phyloP scores from a whole-genome alignment of 2,797 vertebrate species.

The Xyrichtys novacula region DNA sequence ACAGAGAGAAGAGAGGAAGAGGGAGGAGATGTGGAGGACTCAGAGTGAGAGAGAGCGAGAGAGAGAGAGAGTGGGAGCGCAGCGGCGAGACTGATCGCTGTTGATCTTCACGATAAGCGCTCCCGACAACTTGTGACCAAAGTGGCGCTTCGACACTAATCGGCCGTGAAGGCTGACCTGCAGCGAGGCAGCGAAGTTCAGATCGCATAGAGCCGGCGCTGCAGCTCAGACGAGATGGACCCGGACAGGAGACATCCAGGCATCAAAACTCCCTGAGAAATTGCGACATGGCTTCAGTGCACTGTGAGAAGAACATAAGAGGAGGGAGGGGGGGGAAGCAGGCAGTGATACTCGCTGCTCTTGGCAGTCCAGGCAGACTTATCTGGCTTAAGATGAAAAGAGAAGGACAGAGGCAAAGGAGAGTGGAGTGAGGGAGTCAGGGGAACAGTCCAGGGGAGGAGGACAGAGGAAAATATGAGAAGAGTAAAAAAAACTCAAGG shows the following conservation, averaged over 20 bases:
- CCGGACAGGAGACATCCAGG: conserved; percentile 95
- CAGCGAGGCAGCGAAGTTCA: conserved; percentile 92
- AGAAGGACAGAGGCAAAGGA: conserved; percentile 75
- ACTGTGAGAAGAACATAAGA: conserved; percentile 78
- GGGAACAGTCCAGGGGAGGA: conserved; percentile 47
- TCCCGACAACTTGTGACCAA: conserved; percentile 94
- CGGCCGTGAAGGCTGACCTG: conserved; percentile 98
- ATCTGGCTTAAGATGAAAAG: conserved; percentile 81
- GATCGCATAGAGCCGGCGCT: conserved; percentile 88
- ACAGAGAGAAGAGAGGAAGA: conserved; percentile 65
- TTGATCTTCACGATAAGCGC: conserved; percentile 93
- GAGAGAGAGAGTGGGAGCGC: conserved; percentile 45
- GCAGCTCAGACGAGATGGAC: conserved; percentile 84
- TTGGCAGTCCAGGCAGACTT: conserved; percentile 81
- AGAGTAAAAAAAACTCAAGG: conserved; percentile 48
- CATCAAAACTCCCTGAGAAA: conserved; percentile 88
- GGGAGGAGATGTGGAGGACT: conserved; percentile 65
- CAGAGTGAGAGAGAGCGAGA: conserved; percentile 49
- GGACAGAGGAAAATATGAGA: conserved; percentile 52
- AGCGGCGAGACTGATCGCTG: conserved; percentile 85
- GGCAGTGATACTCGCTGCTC: conserved; percentile 79
- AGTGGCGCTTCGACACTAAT: conserved; percentile 97
- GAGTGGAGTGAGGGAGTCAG: conserved; percentile 65
- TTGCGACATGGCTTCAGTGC: conserved; percentile 84
- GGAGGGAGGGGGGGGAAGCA: conserved; percentile 38